Evolutionary conservation across 2,888 invertebrate species (phyloP).

Genomic region (Eristalinus aeneus): DNA sequence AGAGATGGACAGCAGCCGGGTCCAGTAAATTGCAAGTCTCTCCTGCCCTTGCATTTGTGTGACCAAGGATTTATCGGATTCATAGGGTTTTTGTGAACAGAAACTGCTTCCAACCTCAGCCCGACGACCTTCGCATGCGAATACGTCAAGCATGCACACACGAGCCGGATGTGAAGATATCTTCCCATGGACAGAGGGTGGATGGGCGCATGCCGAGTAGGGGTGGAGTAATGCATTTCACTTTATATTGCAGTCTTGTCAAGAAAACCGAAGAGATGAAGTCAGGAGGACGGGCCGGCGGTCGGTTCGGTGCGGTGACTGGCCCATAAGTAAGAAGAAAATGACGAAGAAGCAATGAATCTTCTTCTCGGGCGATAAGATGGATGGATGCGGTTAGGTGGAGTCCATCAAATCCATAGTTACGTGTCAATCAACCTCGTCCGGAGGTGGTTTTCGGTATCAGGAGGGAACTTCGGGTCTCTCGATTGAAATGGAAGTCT

Average conservation of each 20-base stretch:
- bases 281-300: neutral
- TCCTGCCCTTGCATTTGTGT: neutral
- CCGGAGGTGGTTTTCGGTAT: constrained; percentile 4
- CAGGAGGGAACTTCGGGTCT: neutral
- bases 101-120: constrained; percentile 20
- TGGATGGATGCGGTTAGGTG: constrained; percentile 49
- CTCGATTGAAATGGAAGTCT: constrained; percentile 27
- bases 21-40: constrained; percentile 38
- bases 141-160: constrained; percentile 6
- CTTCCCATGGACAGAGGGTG: neutral
- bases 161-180: neutral
- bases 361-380: constrained; percentile 44
- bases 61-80: constrained; percentile 61
- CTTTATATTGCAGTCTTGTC: constrained; percentile 63
- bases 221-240: constrained; percentile 64
- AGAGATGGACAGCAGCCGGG: constrained; percentile 52
- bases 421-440: constrained; percentile 62
- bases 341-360: constrained; percentile 61
- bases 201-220: neutral
- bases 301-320: neutral
- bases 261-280: constrained; percentile 56
- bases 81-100: constrained; percentile 52
- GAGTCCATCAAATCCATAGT: constrained; percentile 66
- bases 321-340: constrained; percentile 41
- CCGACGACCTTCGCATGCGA: neutral